Percentiles rank a stretch among this genome's conserved stretches.
phyloP scores from a whole-genome alignment of 2,113 vertebrate genomes.

The Machaerirhynchus nigripectus region DNA sequence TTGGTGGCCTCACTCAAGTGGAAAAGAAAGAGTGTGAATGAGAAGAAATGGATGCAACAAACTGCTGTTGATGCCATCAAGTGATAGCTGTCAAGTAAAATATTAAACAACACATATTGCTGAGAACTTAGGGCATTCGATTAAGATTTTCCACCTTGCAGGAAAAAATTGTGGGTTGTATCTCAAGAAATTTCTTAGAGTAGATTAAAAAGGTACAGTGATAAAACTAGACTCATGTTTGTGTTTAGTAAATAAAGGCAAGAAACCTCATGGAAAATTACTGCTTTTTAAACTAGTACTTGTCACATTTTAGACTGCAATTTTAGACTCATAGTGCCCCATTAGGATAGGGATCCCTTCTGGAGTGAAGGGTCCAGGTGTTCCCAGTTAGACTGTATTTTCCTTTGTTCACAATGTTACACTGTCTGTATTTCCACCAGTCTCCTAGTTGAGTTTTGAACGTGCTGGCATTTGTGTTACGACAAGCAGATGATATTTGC shows the following conservation, averaged over 20 bases:
- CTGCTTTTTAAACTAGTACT: not conserved
- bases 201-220: not conserved
- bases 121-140: not conserved
- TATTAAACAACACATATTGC: not conserved
- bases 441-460: not conserved
- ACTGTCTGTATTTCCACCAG: not conserved
- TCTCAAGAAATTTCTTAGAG: not conserved
- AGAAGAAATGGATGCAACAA: not conserved
- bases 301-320: not conserved
- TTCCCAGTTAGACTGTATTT: not conserved
- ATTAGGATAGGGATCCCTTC: not conserved
- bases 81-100: not conserved
- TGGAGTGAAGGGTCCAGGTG: not conserved
- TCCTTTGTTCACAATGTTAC: not conserved
- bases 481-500: not conserved
- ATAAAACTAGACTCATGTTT: not conserved
- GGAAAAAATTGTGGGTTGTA: not conserved
- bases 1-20: slow-evolving; percentile 88
- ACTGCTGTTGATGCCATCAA: not conserved
- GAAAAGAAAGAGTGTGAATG: slow-evolving; percentile 76
- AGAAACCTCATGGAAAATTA: not conserved
- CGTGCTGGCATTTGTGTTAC: not conserved
- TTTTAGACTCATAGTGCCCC: not conserved
- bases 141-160: not conserved
- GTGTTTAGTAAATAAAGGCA: not conserved